phyloP scores from a whole-genome alignment of 2,797 vertebrate genomes.

The Enteromius viviparus region DNA sequence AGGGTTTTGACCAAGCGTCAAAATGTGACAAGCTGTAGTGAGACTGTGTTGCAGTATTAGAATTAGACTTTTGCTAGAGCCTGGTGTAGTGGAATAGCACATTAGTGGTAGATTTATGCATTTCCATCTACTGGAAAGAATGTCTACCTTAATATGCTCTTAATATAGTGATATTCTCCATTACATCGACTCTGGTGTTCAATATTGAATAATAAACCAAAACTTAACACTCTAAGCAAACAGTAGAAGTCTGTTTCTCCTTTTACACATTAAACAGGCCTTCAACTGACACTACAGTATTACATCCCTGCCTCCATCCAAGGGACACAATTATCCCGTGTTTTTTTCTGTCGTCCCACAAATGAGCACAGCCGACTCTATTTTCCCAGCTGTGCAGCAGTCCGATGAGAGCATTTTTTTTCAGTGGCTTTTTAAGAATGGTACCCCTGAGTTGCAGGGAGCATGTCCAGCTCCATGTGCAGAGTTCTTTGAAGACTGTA shows the following conservation, averaged over 20 bases:
- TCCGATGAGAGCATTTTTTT: conserved; percentile 65
- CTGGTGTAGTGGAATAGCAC: not conserved
- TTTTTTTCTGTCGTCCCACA: conserved; percentile 44
- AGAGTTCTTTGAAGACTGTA: conserved; percentile 74
- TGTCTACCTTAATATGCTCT: not conserved
- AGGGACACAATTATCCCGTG: conserved; percentile 46
- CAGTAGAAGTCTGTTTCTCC: conserved; percentile 25
- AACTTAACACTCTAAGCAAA: conserved; percentile 26
- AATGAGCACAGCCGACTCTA: conserved; percentile 61
- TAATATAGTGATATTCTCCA: conserved; percentile 22
- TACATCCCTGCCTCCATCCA: conserved; percentile 26
- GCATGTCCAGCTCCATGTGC: conserved; percentile 74
- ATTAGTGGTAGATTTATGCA: not conserved
- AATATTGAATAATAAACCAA: conserved; percentile 28
- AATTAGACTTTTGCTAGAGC: not conserved
- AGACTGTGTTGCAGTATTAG: not conserved
- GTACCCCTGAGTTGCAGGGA: conserved; percentile 73
- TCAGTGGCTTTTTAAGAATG: conserved; percentile 64
- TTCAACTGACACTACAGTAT: conserved; percentile 24
- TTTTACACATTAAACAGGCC: conserved; percentile 28
- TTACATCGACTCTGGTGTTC: conserved; percentile 7
- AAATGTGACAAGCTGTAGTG: no score
- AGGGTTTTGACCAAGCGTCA: no score
- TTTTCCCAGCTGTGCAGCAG: conserved; percentile 76
- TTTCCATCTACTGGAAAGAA: conserved; percentile 13